Percentiles rank a stretch among this genome's conserved stretches.
phyloP scores from a whole-genome alignment of 2,113 vertebrate genomes.

The Catagonus wagneri region DNA sequence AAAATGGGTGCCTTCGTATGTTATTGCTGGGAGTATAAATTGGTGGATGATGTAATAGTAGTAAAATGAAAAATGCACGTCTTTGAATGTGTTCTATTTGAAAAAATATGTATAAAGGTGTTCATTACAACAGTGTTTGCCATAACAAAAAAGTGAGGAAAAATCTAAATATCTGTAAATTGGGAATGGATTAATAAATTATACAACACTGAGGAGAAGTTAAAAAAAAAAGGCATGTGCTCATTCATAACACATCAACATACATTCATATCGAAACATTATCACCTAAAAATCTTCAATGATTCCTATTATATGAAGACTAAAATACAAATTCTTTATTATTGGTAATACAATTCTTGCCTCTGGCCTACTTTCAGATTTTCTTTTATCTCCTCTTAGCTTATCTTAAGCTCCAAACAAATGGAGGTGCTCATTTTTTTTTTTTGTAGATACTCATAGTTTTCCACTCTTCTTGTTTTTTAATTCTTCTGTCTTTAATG shows the following conservation, averaged over 20 bases:
- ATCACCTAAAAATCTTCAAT: not conserved
- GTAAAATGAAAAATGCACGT: not conserved
- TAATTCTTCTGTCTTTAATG: not conserved
- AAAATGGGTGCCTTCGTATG: not conserved
- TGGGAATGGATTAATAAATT: too few species aligned
- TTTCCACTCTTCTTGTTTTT: not conserved
- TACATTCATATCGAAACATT: not conserved
- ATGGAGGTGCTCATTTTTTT: not conserved
- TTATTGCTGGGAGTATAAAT: not conserved
- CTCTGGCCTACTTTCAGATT: not conserved
- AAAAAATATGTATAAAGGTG: too few species aligned
- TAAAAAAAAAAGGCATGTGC: not conserved
- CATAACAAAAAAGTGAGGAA: too few species aligned
- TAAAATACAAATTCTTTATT: not conserved
- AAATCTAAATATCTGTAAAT: too few species aligned
- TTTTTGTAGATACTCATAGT: not conserved
- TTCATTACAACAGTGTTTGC: too few species aligned
- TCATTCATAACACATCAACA: not conserved
- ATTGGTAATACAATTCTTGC: not conserved
- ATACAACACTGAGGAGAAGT: not conserved
- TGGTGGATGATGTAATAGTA: not conserved
- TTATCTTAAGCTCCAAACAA: not conserved
- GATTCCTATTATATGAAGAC: not conserved
- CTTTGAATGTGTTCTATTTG: not conserved
- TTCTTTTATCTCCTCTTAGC: not conserved